These are phyloP conservation scores for Pangasius djambal DNA, from an alignment of 2,797 vertebrate species.

Conservation along the genomic window DNA sequence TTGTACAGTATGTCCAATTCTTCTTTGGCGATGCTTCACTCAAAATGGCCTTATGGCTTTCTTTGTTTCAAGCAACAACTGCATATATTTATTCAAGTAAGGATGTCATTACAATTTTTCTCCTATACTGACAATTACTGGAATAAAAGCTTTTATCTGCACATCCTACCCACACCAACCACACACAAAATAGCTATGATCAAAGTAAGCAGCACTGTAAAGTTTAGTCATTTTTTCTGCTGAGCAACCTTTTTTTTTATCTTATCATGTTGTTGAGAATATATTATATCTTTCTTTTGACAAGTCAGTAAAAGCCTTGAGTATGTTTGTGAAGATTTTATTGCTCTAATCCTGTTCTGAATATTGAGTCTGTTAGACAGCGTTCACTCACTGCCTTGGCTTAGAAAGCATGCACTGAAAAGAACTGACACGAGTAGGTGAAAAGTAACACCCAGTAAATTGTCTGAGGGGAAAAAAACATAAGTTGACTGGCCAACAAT, in stretches of 20 bases:
- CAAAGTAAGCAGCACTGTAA: conserved; percentile 31
- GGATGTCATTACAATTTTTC: conserved; percentile 28
- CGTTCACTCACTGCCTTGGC: conserved; percentile 9
- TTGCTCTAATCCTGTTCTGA: conserved; percentile 37
- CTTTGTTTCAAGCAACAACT: conserved; percentile 23
- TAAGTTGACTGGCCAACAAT: conserved; percentile 9
- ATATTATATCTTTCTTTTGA: conserved; percentile 50
- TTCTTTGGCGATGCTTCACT: conserved; percentile 11
- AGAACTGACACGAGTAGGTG: conserved; percentile 21
- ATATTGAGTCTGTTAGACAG: background rate
- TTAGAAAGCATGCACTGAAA: background rate
- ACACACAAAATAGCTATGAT: conserved; percentile 42
- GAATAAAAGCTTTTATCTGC: conserved; percentile 46
- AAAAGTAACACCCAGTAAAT: conserved; percentile 39
- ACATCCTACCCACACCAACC: conserved; percentile 29
- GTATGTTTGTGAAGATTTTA: conserved; percentile 33
- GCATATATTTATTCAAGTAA: conserved; percentile 28
- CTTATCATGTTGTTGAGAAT: conserved; percentile 40
- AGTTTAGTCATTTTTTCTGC: conserved; percentile 26
- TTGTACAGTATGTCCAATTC: conserved; percentile 10
- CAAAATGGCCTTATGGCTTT: conserved; percentile 10
- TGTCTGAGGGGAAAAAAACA: background rate
- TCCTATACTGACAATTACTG: conserved; percentile 24
- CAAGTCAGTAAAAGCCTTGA: conserved; percentile 49
- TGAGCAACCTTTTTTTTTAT: conserved; percentile 37